These are phyloP conservation scores for Aplidium turbinatum DNA, from an alignment of 23 tunicate genomes.

Conservation along the genomic window DNA sequence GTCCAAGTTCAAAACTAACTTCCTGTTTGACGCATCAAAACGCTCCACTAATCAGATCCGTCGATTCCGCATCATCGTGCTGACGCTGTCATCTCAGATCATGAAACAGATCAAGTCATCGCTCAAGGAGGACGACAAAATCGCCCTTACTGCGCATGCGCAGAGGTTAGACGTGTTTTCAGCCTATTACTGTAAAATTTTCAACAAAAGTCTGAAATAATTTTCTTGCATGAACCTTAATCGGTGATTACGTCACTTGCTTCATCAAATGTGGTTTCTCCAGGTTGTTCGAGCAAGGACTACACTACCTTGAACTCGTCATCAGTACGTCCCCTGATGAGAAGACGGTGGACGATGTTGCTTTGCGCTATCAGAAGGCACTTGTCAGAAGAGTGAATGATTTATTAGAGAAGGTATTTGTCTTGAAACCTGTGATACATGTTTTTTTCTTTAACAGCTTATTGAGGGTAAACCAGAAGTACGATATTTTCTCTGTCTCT, in stretches of 20 bases:
- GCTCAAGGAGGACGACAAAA: not conserved
- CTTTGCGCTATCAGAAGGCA: constrained; percentile 11
- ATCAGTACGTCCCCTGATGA: not conserved
- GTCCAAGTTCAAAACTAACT: no score
- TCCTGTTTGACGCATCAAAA: constrained; percentile 15
- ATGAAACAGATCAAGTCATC: not conserved
- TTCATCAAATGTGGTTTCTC: no score
- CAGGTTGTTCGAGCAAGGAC: constrained; percentile 26
- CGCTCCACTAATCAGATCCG: constrained; percentile 51
- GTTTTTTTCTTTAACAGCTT: no score
- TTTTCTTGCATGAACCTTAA: no score
- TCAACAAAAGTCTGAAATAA: no score
- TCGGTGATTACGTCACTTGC: no score
- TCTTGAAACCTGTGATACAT: no score
- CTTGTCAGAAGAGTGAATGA: constrained; percentile 20
- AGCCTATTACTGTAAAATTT: no score
- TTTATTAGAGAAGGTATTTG: constrained; percentile 29
- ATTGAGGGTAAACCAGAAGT: no score
- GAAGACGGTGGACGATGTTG: not conserved
- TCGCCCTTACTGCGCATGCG: no score
- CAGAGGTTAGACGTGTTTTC: no score
- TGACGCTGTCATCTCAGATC: constrained; percentile 10
- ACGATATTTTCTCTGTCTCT: no score
- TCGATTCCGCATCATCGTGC: constrained; percentile 31
- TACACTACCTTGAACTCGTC: constrained; percentile 11